Base-by-base conservation (phyloP, 2,888 invertebrate genomes). In the Heliconius ethilla region DNA sequence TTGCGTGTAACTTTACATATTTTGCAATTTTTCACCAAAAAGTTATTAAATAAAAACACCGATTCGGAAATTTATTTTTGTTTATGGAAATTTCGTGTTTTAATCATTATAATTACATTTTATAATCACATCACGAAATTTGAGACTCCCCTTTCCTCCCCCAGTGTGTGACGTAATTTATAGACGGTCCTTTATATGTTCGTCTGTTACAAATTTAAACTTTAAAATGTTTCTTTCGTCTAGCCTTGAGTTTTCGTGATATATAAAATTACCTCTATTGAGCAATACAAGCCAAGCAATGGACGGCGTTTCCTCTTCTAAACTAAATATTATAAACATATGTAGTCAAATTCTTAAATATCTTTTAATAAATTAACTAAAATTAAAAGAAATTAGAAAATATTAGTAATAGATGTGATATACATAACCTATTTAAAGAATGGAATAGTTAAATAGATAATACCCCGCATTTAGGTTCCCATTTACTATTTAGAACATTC, bases 401-500 rank as follows among this genome's bases (percentile, higher is more conserved):
- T 37, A 75, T 59, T 76, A 75, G 78, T 78, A 76, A 80, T 81
- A 79, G 79, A 80, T 78, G 81, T 81, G 81, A 79, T 77, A 79
- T 77, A 80, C 82, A 83, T 83, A 84, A 81, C 75, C 84, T 85
- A 86, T 90, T 86, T 83, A 85, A 85, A 82, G 82, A 88, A 89
- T 88, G 85, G 86, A 87, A 87, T 88, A 89, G 85, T 85, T 86
- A 76, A 86, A 87, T 88, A 90, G 82, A 86, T 86, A 55, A 59
- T 33, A 75, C 87, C 88, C 90, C 88, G 92, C 92, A 92, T 93
- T 93, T 93, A 92, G 91, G 86, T 88, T 88, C 87, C 82, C 81
- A 82, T 86, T 83, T 85, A 82, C 84, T 82, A 85, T 89, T 87
- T 87, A 84, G 87, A 86, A 86, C 86, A 85, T 86, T 87, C 86